A percentile compares a stretch with the other conserved stretches of the same genome.
Conservation (phyloP, 1,140 invertebrate species). For the Papilio polytes region DNA sequence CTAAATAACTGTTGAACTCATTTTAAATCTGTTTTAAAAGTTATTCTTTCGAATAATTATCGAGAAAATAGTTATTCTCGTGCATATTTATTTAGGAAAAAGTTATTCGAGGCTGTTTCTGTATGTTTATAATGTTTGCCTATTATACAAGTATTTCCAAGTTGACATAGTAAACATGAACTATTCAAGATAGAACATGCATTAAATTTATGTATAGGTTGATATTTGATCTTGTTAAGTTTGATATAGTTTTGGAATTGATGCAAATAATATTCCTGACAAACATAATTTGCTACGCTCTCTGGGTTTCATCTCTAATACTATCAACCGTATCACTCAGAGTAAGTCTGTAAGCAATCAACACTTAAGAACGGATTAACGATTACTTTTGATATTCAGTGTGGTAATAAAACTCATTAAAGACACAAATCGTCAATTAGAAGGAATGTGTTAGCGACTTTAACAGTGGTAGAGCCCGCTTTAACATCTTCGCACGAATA, state of each 20-base stretch:
- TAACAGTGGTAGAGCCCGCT: no score
- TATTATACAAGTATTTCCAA: neutral
- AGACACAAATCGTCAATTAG: no score
- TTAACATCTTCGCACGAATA: no score
- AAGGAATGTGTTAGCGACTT: no score
- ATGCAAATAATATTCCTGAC: neutral
- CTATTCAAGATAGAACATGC: neutral
- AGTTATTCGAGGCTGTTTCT: neutral
- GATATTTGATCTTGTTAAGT: neutral
- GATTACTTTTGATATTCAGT: no score
- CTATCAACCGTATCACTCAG: neutral
- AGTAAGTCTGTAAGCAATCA: neutral
- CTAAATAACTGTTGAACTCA: no score
- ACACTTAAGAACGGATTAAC: no score
- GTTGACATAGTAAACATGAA: neutral
- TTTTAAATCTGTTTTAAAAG: no score
- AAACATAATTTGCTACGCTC: neutral
- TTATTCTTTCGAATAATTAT: no score
- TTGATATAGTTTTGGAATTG: neutral
- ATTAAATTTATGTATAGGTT: constrained; percentile 12
- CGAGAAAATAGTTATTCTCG: no score
- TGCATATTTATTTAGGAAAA: neutral
- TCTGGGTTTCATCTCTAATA: neutral
- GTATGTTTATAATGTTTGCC: neutral
- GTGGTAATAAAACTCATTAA: no score